A percentile compares a stretch with the other conserved stretches of the same genome.
phyloP scores from a whole-genome alignment of 2,888 invertebrate species.

The Campopleginae sp. region DNA sequence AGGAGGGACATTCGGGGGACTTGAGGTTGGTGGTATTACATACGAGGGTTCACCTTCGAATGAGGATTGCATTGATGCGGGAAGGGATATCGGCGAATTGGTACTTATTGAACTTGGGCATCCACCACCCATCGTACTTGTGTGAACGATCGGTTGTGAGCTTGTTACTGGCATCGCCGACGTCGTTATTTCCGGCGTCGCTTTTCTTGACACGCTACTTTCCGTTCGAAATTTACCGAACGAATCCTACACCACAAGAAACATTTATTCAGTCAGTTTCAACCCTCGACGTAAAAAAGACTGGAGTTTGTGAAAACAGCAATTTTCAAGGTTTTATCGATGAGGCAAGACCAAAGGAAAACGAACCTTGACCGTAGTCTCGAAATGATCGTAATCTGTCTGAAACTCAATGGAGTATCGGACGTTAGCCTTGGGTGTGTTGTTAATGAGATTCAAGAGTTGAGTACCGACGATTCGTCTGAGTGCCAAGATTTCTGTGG shows the following conservation, averaged over 20 bases:
- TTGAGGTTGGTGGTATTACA: conserved; percentile 84
- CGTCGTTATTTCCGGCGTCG: conserved; percentile 81
- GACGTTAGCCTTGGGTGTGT: conserved; percentile 92
- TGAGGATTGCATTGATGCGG: conserved; percentile 90
- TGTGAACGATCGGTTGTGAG: conserved; percentile 85
- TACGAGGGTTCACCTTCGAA: conserved; percentile 90
- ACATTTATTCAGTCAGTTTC: not conserved
- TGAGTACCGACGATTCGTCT: conserved; percentile 92
- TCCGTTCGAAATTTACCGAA: conserved; percentile 92
- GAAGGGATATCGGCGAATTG: conserved; percentile 89
- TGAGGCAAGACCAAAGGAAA: not conserved
- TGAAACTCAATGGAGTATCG: conserved; percentile 93
- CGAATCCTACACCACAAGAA: conserved; percentile 85
- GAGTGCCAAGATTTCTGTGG: conserved; percentile 93
- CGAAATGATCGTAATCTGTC: conserved; percentile 92
- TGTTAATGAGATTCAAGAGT: conserved; percentile 91
- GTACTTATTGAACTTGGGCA: conserved; percentile 88
- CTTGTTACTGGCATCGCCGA: conserved; percentile 82
- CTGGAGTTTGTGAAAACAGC: not conserved
- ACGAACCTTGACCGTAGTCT: conserved; percentile 86
- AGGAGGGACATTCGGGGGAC: conserved; percentile 82
- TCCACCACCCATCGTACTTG: conserved; percentile 83
- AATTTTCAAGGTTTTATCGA: not conserved
- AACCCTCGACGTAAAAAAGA: not conserved
- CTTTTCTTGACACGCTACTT: conserved; percentile 81